Percentiles rank a stretch among this genome's conserved stretches.
Conservation (phyloP, 2,797 vertebrate genomes). For the Acipenser oxyrinchus region DNA sequence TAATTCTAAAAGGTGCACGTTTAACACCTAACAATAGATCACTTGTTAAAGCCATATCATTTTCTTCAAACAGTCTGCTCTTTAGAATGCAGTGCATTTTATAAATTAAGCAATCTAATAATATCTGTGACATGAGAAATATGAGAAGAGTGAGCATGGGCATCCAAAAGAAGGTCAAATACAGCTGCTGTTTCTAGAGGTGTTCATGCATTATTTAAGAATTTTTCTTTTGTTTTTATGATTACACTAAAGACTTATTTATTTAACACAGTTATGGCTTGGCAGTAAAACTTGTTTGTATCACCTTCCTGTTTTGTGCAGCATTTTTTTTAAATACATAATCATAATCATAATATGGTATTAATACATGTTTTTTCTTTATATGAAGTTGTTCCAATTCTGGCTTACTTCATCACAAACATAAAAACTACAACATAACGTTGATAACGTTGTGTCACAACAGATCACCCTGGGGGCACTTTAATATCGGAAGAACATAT, state of each 20-base stretch:
- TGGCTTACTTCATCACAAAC: constrained; percentile 25
- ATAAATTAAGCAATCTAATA: not conserved
- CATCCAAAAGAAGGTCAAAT: constrained; percentile 3
- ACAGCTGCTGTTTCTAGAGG: not conserved
- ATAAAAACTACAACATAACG: too few species aligned
- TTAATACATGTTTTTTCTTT: constrained; percentile 47
- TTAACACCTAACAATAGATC: too few species aligned
- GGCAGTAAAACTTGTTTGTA: too few species aligned
- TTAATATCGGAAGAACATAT: too few species aligned
- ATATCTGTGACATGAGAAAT: not conserved
- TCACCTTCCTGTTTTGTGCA: constrained; percentile 15
- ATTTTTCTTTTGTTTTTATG: too few species aligned
- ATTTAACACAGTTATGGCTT: too few species aligned
- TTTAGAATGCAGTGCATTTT: not conserved
- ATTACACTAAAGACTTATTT: too few species aligned
- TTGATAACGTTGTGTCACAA: too few species aligned
- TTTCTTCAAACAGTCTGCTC: too few species aligned
- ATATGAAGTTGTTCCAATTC: constrained; percentile 48
- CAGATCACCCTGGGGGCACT: too few species aligned
- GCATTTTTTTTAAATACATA: constrained; percentile 31
- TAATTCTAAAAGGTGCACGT: too few species aligned
- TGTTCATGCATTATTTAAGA: not conserved
- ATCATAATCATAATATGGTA: constrained; percentile 24
- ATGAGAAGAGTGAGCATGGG: not conserved
- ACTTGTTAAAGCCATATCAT: too few species aligned